Base-by-base conservation (phyloP, 2,113 vertebrate species). In the Salvator merianae region DNA sequence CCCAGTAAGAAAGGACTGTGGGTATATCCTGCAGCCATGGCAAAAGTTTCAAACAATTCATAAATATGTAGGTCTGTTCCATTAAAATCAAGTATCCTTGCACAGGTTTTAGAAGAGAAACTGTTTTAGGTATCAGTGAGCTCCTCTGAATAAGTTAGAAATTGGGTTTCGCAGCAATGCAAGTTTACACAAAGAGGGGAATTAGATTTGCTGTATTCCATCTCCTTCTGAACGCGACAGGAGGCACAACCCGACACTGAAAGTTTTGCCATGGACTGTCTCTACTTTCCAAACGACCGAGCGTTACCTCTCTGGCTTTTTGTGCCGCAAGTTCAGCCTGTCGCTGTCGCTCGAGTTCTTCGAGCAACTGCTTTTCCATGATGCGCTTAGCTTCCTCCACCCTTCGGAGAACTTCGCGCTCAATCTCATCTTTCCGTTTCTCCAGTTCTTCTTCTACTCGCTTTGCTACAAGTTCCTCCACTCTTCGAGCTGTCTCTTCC, bases 241-340 rank as follows among this genome's bases (percentile, higher is more conserved):
- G 95, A 96, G 90, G 94, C 95, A 96, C 94, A 92, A 95, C 93
- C 94, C 90, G 36, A 95, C 94, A 96, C 95, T 97, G 96, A 98
- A 96, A 97, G 96, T 97, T 97, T 96, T 97, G 95, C 97, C 97
- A 97, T 97, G 97, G 97, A 97, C 97, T 97, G 96, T 96, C 97
- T 97, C 96, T 98, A 97, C 95, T 95, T 98, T 98, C 97, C 98
- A 97, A 99, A 99, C 98, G 98, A 99, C 97, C 97, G 96, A 99
- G 98, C 97, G 98, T 99, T 99, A 99, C 99, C 99, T 99, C 99
- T 98, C 99, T 98, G 93, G 98, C 98, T 96, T 98, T 99, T 95
- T 99, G 99, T 81, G 99, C 98, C 69, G 98, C 96, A 95, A 99
- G 96, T 96, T 99, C 99, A 74, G 98, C 98, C 95, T 99, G 99